phyloP scores from a whole-genome alignment of 2,888 invertebrate genomes.

The Neoitamus cyanurus region DNA sequence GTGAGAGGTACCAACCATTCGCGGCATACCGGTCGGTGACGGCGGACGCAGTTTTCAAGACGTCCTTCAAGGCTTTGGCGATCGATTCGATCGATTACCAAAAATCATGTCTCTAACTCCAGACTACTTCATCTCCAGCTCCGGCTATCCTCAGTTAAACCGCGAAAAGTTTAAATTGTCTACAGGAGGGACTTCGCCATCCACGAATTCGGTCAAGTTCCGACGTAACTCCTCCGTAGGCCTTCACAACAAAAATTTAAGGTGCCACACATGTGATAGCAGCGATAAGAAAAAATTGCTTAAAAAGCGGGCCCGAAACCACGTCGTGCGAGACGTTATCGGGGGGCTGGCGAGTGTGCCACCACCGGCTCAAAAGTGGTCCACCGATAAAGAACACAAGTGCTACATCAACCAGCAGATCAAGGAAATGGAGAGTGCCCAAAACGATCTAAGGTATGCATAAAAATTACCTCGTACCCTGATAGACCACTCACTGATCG shows the following conservation, averaged over 20 bases:
- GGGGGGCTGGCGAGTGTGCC: neutral
- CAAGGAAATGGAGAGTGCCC: slow-evolving; percentile 41
- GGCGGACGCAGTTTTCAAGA: neutral
- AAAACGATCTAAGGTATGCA: neutral
- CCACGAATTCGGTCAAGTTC: neutral
- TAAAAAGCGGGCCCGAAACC: slow-evolving; percentile 16
- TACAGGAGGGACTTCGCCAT: neutral
- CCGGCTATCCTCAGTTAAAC: slow-evolving; percentile 59
- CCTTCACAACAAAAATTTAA: neutral
- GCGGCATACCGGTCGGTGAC: slow-evolving; percentile 1
- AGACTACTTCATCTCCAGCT: slow-evolving; percentile 61
- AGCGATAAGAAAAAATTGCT: slow-evolving; percentile 41
- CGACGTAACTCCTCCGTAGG: neutral
- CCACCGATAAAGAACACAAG: slow-evolving; percentile 49
- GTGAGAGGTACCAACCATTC: neutral
- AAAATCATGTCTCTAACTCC: slow-evolving; percentile 55
- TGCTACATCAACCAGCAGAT: slow-evolving; percentile 49
- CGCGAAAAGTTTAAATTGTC: slow-evolving; percentile 47
- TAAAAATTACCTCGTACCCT: neutral
- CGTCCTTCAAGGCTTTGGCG: slow-evolving; percentile 17
- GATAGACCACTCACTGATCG: neutral
- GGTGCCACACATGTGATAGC: neutral
- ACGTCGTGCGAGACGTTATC: neutral
- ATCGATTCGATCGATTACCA: neutral
- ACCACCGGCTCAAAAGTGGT: neutral